Percentiles rank a stretch among this genome's conserved stretches.
Evolutionary conservation across 1,140 invertebrate genomes (phyloP).

Genomic region (Drosophila elegans): DNA sequence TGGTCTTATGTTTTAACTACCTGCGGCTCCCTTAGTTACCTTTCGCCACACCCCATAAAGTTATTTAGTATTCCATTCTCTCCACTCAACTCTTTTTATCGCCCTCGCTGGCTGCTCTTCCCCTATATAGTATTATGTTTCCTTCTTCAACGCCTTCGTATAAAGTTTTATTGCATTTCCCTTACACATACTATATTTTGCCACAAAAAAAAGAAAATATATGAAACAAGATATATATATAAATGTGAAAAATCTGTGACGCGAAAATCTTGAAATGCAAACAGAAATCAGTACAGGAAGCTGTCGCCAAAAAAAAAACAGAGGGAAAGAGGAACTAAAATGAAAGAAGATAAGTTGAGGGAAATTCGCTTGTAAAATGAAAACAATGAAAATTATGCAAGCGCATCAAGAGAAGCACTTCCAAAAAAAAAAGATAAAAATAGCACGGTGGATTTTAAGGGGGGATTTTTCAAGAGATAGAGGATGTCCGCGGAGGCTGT

Average conservation of each 20-base stretch:
- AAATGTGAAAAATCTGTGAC: slow-evolving; percentile 62
- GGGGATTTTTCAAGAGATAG: not conserved
- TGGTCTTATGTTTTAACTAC: slow-evolving; percentile 34
- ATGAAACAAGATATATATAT: no score
- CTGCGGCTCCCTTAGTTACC: slow-evolving; percentile 4
- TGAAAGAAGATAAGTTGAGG: slow-evolving; percentile 64
- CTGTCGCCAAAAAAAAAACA: slow-evolving; percentile 44
- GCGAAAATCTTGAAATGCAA: slow-evolving; percentile 77
- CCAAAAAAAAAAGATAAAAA: slow-evolving; percentile 66
- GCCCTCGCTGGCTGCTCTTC: slow-evolving; percentile 3
- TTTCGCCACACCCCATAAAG: slow-evolving; percentile 25
- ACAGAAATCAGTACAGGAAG: slow-evolving; percentile 78
- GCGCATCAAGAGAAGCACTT: slow-evolving; percentile 57
- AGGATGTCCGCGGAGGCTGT: slow-evolving; percentile 27
- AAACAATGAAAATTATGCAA: slow-evolving; percentile 83
- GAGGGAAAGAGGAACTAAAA: slow-evolving; percentile 36
- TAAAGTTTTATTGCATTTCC: slow-evolving; percentile 75
- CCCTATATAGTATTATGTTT: slow-evolving; percentile 23
- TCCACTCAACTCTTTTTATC: slow-evolving; percentile 45
- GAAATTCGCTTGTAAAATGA: slow-evolving; percentile 76
- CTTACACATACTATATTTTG: slow-evolving; percentile 27
- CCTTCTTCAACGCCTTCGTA: slow-evolving; percentile 48
- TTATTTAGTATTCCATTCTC: slow-evolving; percentile 49
- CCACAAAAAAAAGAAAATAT: slow-evolving; percentile 7
- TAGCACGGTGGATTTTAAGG: slow-evolving; percentile 39